Conservation (phyloP, 2,888 invertebrate species). For the Dasypolia templi region DNA sequence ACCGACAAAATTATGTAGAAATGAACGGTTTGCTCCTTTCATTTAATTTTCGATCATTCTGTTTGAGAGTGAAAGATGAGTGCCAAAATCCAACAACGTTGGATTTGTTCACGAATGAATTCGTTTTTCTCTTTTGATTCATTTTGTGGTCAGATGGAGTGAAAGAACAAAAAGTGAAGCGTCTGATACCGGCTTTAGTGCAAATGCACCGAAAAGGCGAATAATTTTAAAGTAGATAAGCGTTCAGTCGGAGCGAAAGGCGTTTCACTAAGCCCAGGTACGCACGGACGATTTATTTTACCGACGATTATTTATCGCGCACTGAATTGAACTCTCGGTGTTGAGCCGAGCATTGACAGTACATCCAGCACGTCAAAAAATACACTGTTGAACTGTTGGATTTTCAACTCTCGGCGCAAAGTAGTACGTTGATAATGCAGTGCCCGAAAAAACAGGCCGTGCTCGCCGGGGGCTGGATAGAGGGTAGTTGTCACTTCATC, state of each 20-base stretch:
- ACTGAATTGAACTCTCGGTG: background rate
- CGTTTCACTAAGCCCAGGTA: background rate
- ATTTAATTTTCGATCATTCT: background rate
- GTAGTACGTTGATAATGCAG: background rate
- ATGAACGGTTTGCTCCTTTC: background rate
- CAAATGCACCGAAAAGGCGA: background rate
- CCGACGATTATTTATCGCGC: background rate
- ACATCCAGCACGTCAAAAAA: background rate
- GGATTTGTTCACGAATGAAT: background rate
- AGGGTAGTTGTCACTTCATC: constrained; percentile 76
- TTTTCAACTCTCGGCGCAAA: background rate
- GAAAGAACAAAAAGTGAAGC: background rate
- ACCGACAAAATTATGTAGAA: background rate
- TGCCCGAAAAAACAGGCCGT: background rate
- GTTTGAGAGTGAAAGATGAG: background rate
- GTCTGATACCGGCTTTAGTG: background rate
- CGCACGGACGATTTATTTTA: background rate
- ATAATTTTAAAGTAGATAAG: constrained; percentile 9
- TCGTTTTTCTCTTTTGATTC: background rate
- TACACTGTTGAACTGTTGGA: background rate
- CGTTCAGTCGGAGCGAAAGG: background rate
- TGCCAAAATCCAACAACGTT: background rate
- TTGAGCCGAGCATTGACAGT: background rate
- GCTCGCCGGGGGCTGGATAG: background rate
- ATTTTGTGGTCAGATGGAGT: background rate